Evolutionary conservation across 2,888 invertebrate genomes (phyloP).

Genomic region (Eulithis testata): DNA sequence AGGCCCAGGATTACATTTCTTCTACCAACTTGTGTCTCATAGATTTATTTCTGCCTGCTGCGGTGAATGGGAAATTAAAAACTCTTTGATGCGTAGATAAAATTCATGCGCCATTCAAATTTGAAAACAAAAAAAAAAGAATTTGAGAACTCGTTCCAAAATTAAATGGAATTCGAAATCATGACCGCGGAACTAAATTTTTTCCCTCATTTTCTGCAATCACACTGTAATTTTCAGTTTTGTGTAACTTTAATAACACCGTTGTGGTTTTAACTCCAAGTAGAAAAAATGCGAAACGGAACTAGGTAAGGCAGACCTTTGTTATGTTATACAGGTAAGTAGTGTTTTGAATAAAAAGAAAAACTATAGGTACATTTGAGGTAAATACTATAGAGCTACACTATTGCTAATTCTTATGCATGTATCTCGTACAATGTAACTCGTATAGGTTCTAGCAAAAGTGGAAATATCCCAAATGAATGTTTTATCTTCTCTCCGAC

Average conservation of each 20-base stretch:
- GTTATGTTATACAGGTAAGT: neutral
- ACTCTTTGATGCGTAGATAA: neutral
- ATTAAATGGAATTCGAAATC: neutral
- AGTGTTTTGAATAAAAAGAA: constrained; percentile 27
- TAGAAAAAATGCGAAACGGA: constrained; percentile 32
- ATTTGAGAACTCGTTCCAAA: neutral
- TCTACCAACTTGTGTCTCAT: no score
- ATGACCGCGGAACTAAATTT: neutral
- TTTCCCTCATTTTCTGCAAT: constrained; percentile 45
- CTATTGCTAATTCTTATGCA: neutral
- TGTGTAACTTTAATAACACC: constrained; percentile 31
- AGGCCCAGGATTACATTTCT: no score
- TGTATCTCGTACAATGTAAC: no score
- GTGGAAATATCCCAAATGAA: no score
- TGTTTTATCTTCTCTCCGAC: no score
- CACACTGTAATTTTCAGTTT: constrained; percentile 47
- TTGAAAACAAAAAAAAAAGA: neutral
- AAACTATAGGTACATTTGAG: constrained; percentile 17
- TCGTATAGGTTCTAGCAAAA: no score
- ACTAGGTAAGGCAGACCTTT: constrained; percentile 5
- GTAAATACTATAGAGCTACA: neutral
- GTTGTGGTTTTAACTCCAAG: constrained; percentile 12
- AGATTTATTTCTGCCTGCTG: no score
- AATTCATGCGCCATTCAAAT: neutral
- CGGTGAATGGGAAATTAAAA: neutral